Conservation (phyloP, 2,113 vertebrate species). For the Elephas maximus region DNA sequence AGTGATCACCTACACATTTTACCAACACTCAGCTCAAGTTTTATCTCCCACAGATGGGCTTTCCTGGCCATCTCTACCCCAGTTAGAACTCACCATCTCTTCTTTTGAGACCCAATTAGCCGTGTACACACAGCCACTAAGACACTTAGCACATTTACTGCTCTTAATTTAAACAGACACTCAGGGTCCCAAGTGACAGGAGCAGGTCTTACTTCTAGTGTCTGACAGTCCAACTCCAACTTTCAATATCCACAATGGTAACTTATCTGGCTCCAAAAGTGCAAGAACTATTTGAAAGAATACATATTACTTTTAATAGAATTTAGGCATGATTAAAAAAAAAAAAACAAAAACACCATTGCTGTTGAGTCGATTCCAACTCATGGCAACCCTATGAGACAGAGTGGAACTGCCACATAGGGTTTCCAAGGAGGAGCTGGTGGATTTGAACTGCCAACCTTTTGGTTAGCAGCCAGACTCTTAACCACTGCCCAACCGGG, state of each 20-base stretch:
- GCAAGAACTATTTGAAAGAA: neutral
- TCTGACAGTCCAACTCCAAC: neutral
- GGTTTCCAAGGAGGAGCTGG: too few relatives aligned
- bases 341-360: too few relatives aligned
- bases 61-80: neutral
- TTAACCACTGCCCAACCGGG: too few relatives aligned
- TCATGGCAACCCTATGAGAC: too few relatives aligned
- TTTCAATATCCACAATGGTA: neutral
- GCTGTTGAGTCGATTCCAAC: too few relatives aligned
- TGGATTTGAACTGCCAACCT: too few relatives aligned
- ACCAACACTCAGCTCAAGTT: neutral
- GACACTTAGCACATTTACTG: neutral
- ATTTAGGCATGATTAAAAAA: constrained; percentile 49
- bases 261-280: neutral
- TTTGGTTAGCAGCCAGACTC: too few relatives aligned
- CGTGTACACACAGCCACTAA: too few relatives aligned
- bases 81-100: neutral
- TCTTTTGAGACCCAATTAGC: neutral
- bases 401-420: too few relatives aligned
- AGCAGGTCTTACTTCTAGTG: neutral
- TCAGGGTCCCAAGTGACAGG: neutral
- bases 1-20: neutral
- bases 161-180: neutral
- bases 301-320: constrained; percentile 62
- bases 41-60: neutral